Evolutionary conservation across 2,888 invertebrate genomes (phyloP).

Genomic region (Augiades crinisus): DNA sequence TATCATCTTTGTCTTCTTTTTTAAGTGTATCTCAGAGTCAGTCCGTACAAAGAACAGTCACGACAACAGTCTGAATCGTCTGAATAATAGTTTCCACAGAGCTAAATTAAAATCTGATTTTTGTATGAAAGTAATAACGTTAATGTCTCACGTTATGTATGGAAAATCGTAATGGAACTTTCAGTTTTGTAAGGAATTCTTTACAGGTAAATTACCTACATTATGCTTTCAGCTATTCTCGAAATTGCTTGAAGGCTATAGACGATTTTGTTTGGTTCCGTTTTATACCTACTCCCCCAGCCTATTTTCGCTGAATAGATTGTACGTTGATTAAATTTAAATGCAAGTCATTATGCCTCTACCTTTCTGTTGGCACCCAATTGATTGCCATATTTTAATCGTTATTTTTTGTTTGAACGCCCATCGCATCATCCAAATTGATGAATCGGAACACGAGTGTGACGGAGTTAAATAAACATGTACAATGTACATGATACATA

Average conservation of each 20-base stretch:
- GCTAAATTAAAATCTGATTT: neutral
- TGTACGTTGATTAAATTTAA: conserved; percentile 18
- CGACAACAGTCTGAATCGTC: neutral
- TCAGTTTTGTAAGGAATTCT: neutral
- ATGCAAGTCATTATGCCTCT: conserved; percentile 15
- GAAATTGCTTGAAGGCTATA: conserved; percentile 9
- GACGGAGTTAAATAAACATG: too few relatives aligned
- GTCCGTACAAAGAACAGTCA: neutral
- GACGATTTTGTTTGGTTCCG: conserved; percentile 2
- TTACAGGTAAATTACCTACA: conserved; percentile 1
- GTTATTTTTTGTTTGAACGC: neutral
- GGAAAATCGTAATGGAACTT: conserved; percentile 4
- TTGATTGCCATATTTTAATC: conserved; percentile 9
- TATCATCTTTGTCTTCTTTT: neutral
- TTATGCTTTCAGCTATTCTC: conserved; percentile 7
- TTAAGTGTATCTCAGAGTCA: neutral
- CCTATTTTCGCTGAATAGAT: conserved; percentile 18
- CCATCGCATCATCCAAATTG: neutral
- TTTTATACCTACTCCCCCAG: conserved; percentile 5
- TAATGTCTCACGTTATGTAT: neutral
- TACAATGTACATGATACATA: too few relatives aligned
- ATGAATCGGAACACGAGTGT: neutral
- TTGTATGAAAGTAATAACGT: conserved; percentile 1
- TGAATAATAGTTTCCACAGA: too few relatives aligned
- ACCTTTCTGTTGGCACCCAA: conserved; percentile 9